These are phyloP conservation scores for Apodemia mormo DNA, from an alignment of 2,888 invertebrate genomes.

Conservation along the genomic window DNA sequence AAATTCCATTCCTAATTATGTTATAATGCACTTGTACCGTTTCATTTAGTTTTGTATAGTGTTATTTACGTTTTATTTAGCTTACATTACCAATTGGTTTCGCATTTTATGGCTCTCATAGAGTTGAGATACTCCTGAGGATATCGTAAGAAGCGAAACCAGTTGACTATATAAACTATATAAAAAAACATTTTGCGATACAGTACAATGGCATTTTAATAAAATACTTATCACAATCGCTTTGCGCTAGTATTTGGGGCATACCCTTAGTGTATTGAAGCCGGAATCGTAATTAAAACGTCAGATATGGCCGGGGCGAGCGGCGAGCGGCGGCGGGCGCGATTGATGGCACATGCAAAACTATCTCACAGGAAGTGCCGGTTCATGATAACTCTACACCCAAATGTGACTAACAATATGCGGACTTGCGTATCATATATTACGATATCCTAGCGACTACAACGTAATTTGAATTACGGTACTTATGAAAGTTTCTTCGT, in stretches of 20 bases:
- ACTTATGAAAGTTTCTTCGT: too few relatives aligned
- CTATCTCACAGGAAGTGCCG: slow-evolving; percentile 40
- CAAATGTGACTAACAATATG: slow-evolving; percentile 4
- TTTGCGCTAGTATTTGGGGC: slow-evolving; percentile 33
- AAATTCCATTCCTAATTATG: too few relatives aligned
- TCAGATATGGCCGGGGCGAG: slow-evolving; percentile 66
- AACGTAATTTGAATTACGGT: too few relatives aligned
- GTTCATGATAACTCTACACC: slow-evolving; percentile 19
- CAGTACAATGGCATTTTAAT: too few relatives aligned
- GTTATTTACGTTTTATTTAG: too few relatives aligned
- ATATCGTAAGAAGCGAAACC: too few relatives aligned
- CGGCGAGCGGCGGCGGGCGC: slow-evolving; percentile 41
- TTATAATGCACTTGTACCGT: too few relatives aligned
- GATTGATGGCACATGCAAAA: slow-evolving; percentile 59
- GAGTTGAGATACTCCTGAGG: not conserved
- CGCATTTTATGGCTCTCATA: too few relatives aligned
- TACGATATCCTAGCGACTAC: not conserved
- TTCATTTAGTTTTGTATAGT: too few relatives aligned
- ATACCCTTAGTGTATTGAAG: slow-evolving; percentile 44
- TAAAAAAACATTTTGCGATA: too few relatives aligned
- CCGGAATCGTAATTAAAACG: slow-evolving; percentile 74
- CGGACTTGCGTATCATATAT: not conserved
- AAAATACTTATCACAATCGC: slow-evolving; percentile 25
- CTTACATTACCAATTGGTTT: too few relatives aligned
- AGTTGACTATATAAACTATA: too few relatives aligned